A percentile compares a stretch with the other conserved stretches of the same genome.
Evolutionary conservation across 2,113 vertebrate genomes (phyloP).

Genomic region (Donacobius atricapilla): DNA sequence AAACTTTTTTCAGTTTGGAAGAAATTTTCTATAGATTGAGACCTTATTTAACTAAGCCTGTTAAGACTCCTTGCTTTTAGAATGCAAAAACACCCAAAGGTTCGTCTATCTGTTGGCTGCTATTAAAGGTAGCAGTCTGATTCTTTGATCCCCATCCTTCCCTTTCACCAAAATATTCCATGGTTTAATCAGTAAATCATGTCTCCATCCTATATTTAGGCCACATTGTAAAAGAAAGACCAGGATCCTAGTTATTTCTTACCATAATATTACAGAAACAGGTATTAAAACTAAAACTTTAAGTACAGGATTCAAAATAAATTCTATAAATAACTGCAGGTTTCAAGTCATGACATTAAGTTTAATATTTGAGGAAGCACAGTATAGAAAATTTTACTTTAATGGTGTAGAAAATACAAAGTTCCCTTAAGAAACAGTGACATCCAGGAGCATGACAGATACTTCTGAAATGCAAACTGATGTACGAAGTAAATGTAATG

Average conservation of each 20-base stretch:
- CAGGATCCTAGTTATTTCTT: neutral
- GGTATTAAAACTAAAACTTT: neutral
- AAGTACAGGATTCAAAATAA: neutral
- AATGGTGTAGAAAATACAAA: neutral
- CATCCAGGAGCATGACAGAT: neutral
- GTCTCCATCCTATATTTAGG: neutral
- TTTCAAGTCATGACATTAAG: neutral
- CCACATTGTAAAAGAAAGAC: neutral
- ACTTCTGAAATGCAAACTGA: neutral
- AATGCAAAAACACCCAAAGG: neutral
- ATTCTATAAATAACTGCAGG: neutral
- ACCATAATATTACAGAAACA: neutral
- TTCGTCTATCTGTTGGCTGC: neutral
- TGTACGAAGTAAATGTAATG: neutral
- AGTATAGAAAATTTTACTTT: neutral
- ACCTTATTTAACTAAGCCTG: neutral
- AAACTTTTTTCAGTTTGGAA: neutral
- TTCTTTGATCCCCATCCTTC: neutral
- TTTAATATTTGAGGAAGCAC: slow-evolving; percentile 6
- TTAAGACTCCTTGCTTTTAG: neutral
- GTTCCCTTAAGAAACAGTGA: slow-evolving; percentile 35
- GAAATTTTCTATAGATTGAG: neutral
- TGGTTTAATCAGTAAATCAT: neutral
- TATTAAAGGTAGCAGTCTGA: neutral
- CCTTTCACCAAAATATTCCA: neutral